Conservation (phyloP, 2,113 vertebrate species). For the Oreochromis aureus region DNA sequence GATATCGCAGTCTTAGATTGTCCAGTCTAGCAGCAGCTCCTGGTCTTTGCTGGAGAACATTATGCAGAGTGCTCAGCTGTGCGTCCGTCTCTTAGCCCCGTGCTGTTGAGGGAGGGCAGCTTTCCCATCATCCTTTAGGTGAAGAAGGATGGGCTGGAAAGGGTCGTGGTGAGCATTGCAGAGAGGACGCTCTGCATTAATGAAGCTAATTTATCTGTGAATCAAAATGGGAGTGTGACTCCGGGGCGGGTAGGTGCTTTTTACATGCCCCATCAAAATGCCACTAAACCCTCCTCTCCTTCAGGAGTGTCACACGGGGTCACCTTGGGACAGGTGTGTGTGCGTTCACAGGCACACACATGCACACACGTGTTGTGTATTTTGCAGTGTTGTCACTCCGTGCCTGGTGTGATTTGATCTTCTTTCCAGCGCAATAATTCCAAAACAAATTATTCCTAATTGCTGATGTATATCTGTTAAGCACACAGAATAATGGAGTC, state of each 20-base stretch:
- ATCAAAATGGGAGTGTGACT: slow-evolving; percentile 50
- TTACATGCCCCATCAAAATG: slow-evolving; percentile 65
- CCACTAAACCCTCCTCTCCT: slow-evolving; percentile 57
- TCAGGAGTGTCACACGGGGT: slow-evolving; percentile 44
- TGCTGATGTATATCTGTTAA: neutral
- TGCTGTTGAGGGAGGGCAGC: slow-evolving; percentile 39
- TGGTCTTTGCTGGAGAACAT: slow-evolving; percentile 26
- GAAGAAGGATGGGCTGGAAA: slow-evolving; percentile 42
- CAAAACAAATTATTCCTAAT: neutral
- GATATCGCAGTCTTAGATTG: slow-evolving; percentile 37
- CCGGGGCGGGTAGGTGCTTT: slow-evolving; percentile 31
- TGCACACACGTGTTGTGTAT: neutral
- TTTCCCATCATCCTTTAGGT: slow-evolving; percentile 59
- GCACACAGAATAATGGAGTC: neutral
- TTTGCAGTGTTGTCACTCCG: neutral
- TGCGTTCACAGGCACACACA: neutral
- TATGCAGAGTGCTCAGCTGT: slow-evolving; percentile 29
- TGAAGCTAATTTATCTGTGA: slow-evolving; percentile 65
- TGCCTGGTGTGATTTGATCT: neutral
- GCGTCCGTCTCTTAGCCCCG: slow-evolving; percentile 15
- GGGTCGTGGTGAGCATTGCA: slow-evolving; percentile 28
- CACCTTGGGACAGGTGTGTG: slow-evolving; percentile 63
- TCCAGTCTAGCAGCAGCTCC: neutral
- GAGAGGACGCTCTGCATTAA: slow-evolving; percentile 53
- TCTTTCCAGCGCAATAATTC: neutral